Conservation (phyloP, 2,797 vertebrate species). For the Chaetophractus vellerosus region DNA sequence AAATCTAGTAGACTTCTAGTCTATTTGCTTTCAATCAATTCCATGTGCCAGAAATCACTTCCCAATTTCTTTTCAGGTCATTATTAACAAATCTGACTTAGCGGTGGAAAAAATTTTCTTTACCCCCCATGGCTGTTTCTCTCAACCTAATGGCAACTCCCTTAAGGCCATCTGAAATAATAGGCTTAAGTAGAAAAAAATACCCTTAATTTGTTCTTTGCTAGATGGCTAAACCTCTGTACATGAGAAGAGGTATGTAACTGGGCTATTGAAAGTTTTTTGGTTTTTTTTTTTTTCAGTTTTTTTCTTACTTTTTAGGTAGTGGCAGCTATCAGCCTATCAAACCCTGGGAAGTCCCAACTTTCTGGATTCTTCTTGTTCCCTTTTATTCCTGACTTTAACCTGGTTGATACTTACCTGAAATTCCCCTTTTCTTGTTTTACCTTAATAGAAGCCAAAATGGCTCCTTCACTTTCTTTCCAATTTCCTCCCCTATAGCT, state of each 20-base stretch:
- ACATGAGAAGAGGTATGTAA: neutral
- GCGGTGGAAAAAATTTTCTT: too few relatives aligned
- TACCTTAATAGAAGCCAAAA: neutral
- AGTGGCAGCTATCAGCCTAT: neutral
- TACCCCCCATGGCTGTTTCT: too few relatives aligned
- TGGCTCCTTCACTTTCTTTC: neutral
- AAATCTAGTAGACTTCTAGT: too few relatives aligned
- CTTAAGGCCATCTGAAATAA: too few relatives aligned
- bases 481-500: neutral
- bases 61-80: too few relatives aligned
- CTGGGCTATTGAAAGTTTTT: neutral
- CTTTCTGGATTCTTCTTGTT: neutral
- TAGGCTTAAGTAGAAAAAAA: too few relatives aligned
- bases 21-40: too few relatives aligned
- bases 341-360: neutral
- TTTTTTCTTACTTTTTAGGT: neutral
- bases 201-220: too few relatives aligned
- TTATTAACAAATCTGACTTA: too few relatives aligned
- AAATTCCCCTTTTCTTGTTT: neutral
- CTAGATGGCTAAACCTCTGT: neutral
- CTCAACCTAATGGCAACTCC: too few relatives aligned
- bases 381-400: neutral
- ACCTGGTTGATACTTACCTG: neutral
- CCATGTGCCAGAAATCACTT: too few relatives aligned
- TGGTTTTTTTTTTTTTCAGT: neutral